These are phyloP conservation scores for Hemibagrus guttatus DNA, from an alignment of 2,797 vertebrate genomes.

Conservation along the genomic window DNA sequence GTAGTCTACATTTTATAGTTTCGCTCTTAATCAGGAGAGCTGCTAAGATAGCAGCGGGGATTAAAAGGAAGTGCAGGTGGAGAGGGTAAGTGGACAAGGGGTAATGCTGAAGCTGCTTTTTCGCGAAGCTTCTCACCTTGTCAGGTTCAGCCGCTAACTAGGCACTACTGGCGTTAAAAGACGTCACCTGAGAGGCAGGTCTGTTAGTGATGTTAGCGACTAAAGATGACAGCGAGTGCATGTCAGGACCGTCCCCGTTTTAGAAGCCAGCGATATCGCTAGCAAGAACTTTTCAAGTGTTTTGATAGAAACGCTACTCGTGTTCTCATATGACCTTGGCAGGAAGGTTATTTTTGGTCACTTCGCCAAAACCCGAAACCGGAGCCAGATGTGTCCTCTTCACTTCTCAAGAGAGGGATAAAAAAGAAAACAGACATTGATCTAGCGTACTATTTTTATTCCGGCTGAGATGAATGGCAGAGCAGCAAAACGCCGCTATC, in stretches of 20 bases:
- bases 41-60: conserved; percentile 1
- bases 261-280: neutral
- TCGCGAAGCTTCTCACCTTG: conserved; percentile 56
- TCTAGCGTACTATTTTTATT: conserved; percentile 49
- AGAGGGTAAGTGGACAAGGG: neutral
- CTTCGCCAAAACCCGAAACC: conserved; percentile 42
- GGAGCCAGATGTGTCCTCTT: conserved; percentile 42
- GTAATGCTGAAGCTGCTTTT: neutral
- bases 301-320: conserved; percentile 37
- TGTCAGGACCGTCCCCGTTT: neutral
- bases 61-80: neutral
- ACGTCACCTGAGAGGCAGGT: neutral
- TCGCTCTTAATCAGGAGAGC: neutral
- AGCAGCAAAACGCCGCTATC: conserved; percentile 38
- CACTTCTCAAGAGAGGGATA: conserved; percentile 37
- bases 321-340: conserved; percentile 27
- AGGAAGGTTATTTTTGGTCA: conserved; percentile 41
- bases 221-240: neutral
- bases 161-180: conserved; percentile 62
- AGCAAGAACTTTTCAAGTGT: conserved; percentile 13
- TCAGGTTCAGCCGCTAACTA: conserved; percentile 71
- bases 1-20: neutral
- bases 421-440: conserved; percentile 45
- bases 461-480: conserved; percentile 36
- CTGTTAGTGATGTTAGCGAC: conserved; percentile 7